phyloP scores from a whole-genome alignment of 2,888 invertebrate species.

The Sceliomorpha sp. region DNA sequence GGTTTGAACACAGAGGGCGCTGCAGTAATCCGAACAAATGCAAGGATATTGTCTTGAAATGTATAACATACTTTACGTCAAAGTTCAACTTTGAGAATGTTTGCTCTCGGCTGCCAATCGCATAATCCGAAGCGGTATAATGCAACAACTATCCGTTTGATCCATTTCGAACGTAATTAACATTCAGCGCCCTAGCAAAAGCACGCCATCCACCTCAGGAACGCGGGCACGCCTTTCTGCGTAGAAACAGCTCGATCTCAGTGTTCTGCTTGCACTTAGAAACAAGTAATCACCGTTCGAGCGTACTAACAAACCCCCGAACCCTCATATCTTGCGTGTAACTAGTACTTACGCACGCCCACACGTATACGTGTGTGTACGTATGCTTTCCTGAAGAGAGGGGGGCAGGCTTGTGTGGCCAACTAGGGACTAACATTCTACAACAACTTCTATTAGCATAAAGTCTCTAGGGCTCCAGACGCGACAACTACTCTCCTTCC shows the following conservation, averaged over 20 bases:
- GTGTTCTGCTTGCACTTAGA: slow-evolving; percentile 58
- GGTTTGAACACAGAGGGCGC: not conserved
- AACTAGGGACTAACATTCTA: slow-evolving; percentile 57
- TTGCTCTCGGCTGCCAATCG: slow-evolving; percentile 39
- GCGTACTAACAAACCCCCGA: slow-evolving; percentile 40
- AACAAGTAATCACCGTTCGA: slow-evolving; percentile 60
- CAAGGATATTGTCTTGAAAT: slow-evolving; percentile 28
- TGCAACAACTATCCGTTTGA: slow-evolving; percentile 44
- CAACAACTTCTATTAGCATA: slow-evolving; percentile 73
- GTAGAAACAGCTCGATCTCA: slow-evolving; percentile 37
- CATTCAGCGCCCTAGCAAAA: slow-evolving; percentile 31
- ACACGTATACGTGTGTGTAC: slow-evolving; percentile 20
- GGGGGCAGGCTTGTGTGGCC: slow-evolving; percentile 40
- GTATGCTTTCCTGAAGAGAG: slow-evolving; percentile 21
- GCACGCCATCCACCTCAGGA: slow-evolving; percentile 30
- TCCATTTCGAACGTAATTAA: slow-evolving; percentile 47
- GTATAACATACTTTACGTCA: slow-evolving; percentile 37
- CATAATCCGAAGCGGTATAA: slow-evolving; percentile 36
- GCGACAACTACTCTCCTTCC: slow-evolving; percentile 65
- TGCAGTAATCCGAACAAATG: slow-evolving; percentile 8
- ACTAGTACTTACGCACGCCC: slow-evolving; percentile 26
- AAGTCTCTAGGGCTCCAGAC: slow-evolving; percentile 69
- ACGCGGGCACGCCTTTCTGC: slow-evolving; percentile 24
- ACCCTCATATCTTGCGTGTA: slow-evolving; percentile 29
- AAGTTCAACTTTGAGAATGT: slow-evolving; percentile 37